Base-by-base conservation (phyloP, 2,888 invertebrate species). In the Pinctada fucata region DNA sequence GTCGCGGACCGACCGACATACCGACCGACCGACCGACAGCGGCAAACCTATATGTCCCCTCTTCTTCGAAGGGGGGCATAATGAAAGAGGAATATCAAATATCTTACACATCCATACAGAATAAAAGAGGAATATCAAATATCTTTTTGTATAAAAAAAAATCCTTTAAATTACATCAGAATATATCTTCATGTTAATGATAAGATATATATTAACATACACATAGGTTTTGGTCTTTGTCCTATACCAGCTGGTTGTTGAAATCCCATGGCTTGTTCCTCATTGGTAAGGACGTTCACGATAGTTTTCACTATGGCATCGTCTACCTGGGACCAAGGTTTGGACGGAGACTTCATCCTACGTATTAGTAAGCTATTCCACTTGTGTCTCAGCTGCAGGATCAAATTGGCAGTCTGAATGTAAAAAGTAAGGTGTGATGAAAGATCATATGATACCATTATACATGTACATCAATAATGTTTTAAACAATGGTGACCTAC, bases 221-320 rank as follows among this genome's bases (percentile, higher is more conserved):
- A 88, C 90, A 95, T 92, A 2, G 95, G 95, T 85, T 95, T 94
- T 0, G 96, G 96, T 73, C 96, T 93, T 90, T 95, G 95, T 0
- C 96, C 96, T 79, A 96, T 95, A 0, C 96, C 96, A 4, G 94
- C 93, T 0, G 96, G 96, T 88, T 96, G 95, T 76, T 94, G 94
- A 3, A 96, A 92, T 0, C 95, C 95, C 8, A 95, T 94, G 6
- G 94, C 94, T 83, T 94, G 94, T 88, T 97, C 97, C 89, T 96
- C 96, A 0, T 94, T 94, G 6, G 95, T 95, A 69, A 97, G 92
- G 0, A 96, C 94, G 79, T 94, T 94, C 0, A 95, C 95, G 0
- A 96, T 93, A 0, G 95, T 94, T 81, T 94, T 94, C 0, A 96
- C 92, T 2, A 96, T 95, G 86, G 94, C 88, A 88, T 96, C 96